Evolutionary conservation across 2,113 vertebrate genomes (phyloP).

Genomic region (Zosterops japonicus): DNA sequence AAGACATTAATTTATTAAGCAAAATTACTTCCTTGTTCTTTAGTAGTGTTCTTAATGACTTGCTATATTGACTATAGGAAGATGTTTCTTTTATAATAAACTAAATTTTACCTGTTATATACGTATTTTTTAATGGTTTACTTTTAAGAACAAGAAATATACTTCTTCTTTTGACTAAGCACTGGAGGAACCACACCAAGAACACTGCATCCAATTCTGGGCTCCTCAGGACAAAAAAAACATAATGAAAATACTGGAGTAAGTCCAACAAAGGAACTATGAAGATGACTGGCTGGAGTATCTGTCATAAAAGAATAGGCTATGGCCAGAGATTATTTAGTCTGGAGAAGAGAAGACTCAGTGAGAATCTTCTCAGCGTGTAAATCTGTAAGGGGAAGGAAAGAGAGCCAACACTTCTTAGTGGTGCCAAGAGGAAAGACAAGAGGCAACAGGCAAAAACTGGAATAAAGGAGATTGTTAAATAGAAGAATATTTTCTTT

Average conservation of each 20-base stretch:
- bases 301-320: background rate
- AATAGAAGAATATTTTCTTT: background rate
- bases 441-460: background rate
- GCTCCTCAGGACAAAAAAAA: background rate
- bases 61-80: background rate
- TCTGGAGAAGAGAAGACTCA: background rate
- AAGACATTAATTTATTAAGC: background rate
- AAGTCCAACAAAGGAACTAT: background rate
- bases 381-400: background rate
- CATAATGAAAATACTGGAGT: background rate
- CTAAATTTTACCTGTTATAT: background rate
- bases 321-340: background rate
- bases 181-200: background rate
- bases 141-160: background rate
- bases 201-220: background rate
- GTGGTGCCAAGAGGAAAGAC: background rate
- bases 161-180: background rate
- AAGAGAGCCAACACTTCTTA: background rate
- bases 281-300: background rate
- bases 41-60: background rate
- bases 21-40: background rate
- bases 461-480: background rate
- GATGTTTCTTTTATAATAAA: background rate
- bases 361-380: background rate
- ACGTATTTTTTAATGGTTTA: rapidly evolving